These are phyloP conservation scores for Onychomys leucogaster DNA, from an alignment of 2,797 vertebrate genomes.

Conservation along the genomic window DNA sequence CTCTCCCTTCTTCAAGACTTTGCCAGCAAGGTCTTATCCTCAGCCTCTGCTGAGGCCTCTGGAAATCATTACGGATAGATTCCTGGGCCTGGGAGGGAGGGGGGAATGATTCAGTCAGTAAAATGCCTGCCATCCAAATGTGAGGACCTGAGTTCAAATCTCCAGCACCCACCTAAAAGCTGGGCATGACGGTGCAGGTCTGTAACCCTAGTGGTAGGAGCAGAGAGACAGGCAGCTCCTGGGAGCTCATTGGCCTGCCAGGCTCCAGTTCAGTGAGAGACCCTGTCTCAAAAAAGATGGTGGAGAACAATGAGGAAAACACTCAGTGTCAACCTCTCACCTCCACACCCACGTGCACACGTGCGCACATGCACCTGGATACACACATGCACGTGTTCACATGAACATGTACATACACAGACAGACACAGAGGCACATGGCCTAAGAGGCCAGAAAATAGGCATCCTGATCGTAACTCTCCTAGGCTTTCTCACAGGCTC, in stretches of 20 bases:
- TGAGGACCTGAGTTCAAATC: neutral
- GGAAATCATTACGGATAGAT: neutral
- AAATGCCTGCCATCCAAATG: neutral
- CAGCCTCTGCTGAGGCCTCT: neutral
- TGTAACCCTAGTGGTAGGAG: neutral
- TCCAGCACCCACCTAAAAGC: neutral
- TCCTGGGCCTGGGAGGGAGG: neutral
- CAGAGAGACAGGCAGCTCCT: neutral
- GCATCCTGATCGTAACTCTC: neutral
- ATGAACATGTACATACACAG: neutral
- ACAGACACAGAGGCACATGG: neutral
- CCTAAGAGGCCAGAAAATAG: neutral
- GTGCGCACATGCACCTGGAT: neutral
- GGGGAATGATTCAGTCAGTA: neutral
- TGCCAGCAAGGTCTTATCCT: neutral
- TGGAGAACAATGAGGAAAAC: neutral
- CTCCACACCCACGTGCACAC: neutral
- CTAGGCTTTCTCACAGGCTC: neutral
- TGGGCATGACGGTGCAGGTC: neutral
- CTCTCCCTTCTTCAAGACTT: neutral
- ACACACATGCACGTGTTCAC: neutral
- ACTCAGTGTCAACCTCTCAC: neutral
- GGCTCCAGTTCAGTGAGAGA: neutral
- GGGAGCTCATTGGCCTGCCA: neutral
- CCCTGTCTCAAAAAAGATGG: neutral